These are phyloP conservation scores for Sparus aurata DNA, from an alignment of 2,797 vertebrate species.

Conservation along the genomic window DNA sequence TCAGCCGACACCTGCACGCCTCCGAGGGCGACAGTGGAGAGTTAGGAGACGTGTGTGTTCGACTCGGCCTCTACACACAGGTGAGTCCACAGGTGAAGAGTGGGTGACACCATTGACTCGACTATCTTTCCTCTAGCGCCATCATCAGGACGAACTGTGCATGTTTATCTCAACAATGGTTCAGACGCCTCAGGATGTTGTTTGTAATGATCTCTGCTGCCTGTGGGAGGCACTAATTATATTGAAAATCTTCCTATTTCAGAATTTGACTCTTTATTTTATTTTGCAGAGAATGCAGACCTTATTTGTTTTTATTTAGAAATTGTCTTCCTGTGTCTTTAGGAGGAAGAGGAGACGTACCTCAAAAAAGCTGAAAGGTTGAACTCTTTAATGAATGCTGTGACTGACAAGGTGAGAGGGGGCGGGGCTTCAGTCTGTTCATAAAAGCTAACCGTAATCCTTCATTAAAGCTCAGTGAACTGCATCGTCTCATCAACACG, in stretches of 20 bases:
- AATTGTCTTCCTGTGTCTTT: constrained; percentile 17
- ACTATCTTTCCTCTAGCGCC: background rate
- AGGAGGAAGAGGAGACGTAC: constrained; percentile 90
- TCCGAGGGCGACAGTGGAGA: constrained; percentile 85
- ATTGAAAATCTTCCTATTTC: background rate
- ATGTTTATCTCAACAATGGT: no score
- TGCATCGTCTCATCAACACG: no score
- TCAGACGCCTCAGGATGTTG: no score
- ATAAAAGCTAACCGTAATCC: no score
- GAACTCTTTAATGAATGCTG: constrained; percentile 85
- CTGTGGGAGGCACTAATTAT: background rate
- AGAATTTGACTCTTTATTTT: background rate
- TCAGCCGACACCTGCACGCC: constrained; percentile 90
- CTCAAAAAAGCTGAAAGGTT: constrained; percentile 89
- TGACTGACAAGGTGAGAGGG: constrained; percentile 89
- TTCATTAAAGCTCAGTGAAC: no score
- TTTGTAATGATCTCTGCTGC: background rate
- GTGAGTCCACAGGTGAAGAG: constrained; percentile 67
- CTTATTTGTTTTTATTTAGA: constrained; percentile 3
- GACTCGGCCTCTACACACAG: constrained; percentile 88
- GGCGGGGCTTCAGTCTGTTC: background rate
- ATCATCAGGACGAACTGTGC: no score
- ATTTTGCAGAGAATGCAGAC: constrained; percentile 1
- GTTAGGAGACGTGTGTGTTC: constrained; percentile 85
- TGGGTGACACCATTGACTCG: no score